A percentile compares a stretch with the other conserved stretches of the same genome.
Evolutionary conservation across 92 coral and sea anemone genomes (phyloP).

Genomic region (Bergia sp.): DNA sequence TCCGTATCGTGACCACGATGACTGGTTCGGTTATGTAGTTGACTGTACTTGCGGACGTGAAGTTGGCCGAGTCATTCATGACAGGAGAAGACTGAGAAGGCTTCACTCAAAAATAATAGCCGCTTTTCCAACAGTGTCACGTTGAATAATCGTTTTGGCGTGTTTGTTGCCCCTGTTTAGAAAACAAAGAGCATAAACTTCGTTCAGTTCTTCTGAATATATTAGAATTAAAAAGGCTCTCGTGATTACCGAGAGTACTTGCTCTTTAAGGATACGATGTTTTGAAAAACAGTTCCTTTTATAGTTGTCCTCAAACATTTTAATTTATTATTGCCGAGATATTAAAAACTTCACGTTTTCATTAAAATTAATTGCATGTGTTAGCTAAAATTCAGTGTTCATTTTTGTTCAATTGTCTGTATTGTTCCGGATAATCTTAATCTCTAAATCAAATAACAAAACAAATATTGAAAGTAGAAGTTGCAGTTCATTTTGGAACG

Average conservation of each 20-base stretch:
- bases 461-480: not conserved
- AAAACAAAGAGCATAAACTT: too few relatives aligned
- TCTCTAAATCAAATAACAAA: not conserved
- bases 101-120: not conserved
- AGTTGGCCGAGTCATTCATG: not conserved
- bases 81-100: too few relatives aligned
- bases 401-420: too few relatives aligned
- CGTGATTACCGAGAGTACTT: not conserved
- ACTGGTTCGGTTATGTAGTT: constrained; percentile 16
- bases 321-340: not conserved
- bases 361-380: not conserved
- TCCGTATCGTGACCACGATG: constrained; percentile 23
- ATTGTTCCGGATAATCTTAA: not conserved
- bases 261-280: not conserved
- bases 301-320: too few relatives aligned
- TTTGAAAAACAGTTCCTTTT: not conserved
- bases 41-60: not conserved
- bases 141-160: not conserved
- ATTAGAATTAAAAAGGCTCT: not conserved
- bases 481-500: not conserved
- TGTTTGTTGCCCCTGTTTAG: not conserved
- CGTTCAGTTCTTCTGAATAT: not conserved
- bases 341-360: not conserved
- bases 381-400: not conserved
- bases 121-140: not conserved